Conservation (phyloP, 2,113 vertebrate genomes). For the Cariama cristata region DNA sequence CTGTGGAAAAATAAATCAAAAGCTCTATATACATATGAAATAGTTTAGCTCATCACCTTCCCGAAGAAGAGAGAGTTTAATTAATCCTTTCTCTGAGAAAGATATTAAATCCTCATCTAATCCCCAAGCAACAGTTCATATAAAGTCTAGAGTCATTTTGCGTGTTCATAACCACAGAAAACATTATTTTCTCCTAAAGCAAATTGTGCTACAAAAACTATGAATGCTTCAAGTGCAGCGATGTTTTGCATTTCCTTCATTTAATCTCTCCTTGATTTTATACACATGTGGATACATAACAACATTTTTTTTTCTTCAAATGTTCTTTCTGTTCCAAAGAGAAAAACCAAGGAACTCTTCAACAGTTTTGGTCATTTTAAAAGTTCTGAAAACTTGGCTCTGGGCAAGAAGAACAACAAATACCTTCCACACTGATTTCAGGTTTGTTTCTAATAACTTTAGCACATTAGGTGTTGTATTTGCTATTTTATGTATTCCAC, state of each 20-base stretch:
- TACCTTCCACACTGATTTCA: not conserved
- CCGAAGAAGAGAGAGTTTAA: constrained; percentile 18
- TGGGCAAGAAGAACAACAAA: not conserved
- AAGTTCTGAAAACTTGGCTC: not conserved
- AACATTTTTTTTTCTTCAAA: not conserved
- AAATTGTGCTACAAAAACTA: not conserved
- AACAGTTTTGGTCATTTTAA: not conserved
- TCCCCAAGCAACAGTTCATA: not conserved
- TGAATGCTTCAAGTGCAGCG: not conserved
- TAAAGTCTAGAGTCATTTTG: constrained; percentile 10
- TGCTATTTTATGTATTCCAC: not conserved
- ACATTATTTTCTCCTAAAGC: constrained; percentile 11
- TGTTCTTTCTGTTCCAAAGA: not conserved
- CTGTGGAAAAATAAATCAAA: constrained; percentile 27
- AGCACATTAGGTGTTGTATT: not conserved
- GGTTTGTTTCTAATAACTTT: not conserved
- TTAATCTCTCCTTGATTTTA: not conserved
- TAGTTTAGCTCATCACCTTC: constrained; percentile 13
- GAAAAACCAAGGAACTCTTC: not conserved
- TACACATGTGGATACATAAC: not conserved
- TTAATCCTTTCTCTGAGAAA: constrained; percentile 34
- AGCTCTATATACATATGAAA: not conserved
- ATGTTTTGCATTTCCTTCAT: not conserved
- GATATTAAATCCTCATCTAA: constrained; percentile 49
- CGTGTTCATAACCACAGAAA: not conserved